phyloP scores from a whole-genome alignment of 2,797 vertebrate species.

The Morelia viridis region DNA sequence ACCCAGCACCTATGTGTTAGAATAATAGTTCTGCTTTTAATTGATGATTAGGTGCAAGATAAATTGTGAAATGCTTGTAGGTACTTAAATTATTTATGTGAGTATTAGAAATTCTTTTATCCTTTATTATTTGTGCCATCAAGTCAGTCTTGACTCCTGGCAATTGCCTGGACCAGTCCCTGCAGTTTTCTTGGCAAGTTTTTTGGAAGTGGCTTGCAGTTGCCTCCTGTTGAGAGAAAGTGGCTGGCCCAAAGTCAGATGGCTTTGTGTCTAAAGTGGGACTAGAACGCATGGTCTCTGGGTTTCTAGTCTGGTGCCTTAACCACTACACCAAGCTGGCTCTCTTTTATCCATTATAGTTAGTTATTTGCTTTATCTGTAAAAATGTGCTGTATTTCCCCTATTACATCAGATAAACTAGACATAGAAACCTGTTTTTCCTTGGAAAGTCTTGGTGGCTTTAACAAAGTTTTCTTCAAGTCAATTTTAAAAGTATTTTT shows the following conservation, averaged over 20 bases:
- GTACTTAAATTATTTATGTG: slow-evolving; percentile 33
- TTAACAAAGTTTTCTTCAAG: background rate
- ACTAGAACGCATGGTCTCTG: background rate
- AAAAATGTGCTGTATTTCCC: background rate
- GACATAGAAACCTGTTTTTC: background rate
- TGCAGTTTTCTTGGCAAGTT: background rate
- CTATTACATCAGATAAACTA: background rate
- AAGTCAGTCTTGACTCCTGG: background rate
- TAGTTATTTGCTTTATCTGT: slow-evolving; percentile 10
- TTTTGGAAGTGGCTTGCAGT: background rate
- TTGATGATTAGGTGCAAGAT: slow-evolving; percentile 34
- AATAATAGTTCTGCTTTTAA: slow-evolving; percentile 12
- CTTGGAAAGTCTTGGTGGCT: background rate
- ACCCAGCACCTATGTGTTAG: background rate
- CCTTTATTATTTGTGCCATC: background rate
- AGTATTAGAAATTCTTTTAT: slow-evolving; percentile 6
- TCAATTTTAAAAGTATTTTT: background rate
- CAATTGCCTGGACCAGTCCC: background rate
- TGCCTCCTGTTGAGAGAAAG: background rate
- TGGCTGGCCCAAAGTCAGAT: background rate
- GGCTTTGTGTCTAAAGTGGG: background rate
- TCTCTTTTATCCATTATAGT: background rate
- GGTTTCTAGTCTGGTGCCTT: background rate
- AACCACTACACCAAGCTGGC: background rate
- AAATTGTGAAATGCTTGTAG: slow-evolving; percentile 1